These are phyloP conservation scores for Leptopilina clavipes DNA, from an alignment of 1,140 invertebrate species.

Conservation along the genomic window DNA sequence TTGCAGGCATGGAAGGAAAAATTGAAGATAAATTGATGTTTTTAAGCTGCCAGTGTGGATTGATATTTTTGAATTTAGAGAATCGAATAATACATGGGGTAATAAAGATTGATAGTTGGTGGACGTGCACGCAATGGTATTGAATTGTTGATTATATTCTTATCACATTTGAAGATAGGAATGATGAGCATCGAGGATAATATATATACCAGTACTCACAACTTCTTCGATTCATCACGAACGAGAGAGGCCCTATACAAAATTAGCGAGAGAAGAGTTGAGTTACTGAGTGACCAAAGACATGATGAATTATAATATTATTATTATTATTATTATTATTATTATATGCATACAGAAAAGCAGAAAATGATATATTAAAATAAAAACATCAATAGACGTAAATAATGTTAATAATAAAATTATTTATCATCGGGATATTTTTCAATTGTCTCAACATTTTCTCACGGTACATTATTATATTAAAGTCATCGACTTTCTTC, in stretches of 20 bases:
- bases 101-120: slow-evolving; percentile 16
- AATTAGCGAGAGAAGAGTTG: slow-evolving; percentile 40
- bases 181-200: neutral
- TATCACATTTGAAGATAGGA: slow-evolving; percentile 19
- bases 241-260: slow-evolving; percentile 44
- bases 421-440: neutral
- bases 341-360: neutral
- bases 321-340: neutral
- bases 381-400: neutral
- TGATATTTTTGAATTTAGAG: slow-evolving; percentile 17
- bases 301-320: neutral
- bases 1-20: neutral
- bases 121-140: slow-evolving; percentile 4
- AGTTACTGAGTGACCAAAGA: slow-evolving; percentile 9
- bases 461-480: neutral
- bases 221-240: slow-evolving; percentile 33
- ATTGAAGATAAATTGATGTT: neutral
- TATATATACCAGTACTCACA: slow-evolving; percentile 15
- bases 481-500: neutral
- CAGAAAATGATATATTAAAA: neutral
- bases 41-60: neutral
- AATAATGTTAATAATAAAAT: neutral
- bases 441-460: neutral
- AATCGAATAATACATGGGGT: neutral
- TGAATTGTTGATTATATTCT: slow-evolving; percentile 32